These are phyloP conservation scores for Anas bernieri DNA, from an alignment of 2,797 vertebrate species.

Conservation along the genomic window DNA sequence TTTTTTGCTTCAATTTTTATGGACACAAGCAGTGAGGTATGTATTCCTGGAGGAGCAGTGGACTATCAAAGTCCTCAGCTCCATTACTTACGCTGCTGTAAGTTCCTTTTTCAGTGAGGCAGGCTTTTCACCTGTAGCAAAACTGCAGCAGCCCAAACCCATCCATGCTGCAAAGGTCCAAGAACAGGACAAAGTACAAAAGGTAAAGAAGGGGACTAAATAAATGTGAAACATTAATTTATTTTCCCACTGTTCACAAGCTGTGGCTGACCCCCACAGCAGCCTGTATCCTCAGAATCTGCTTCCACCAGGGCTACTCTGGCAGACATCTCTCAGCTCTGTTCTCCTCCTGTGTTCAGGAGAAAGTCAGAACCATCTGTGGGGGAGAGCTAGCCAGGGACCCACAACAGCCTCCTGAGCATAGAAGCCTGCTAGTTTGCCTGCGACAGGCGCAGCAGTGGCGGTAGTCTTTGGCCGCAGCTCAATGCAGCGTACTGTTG, in stretches of 20 bases:
- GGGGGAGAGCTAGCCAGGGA: neutral
- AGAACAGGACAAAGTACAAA: conserved; percentile 19
- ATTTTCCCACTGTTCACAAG: conserved; percentile 66
- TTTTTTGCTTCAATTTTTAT: neutral
- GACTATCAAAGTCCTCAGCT: neutral
- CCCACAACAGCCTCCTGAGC: neutral
- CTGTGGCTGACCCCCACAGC: conserved; percentile 31
- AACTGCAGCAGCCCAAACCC: neutral
- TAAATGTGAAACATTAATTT: conserved; percentile 78
- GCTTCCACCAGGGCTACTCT: conserved; percentile 39
- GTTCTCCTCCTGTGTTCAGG: conserved; percentile 40
- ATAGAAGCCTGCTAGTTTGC: neutral
- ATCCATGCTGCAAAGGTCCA: neutral
- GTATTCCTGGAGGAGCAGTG: neutral
- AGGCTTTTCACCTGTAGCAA: neutral
- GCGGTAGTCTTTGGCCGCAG: neutral
- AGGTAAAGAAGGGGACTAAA: conserved; percentile 40
- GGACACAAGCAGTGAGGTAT: neutral
- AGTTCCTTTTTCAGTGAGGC: neutral
- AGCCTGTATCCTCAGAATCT: conserved; percentile 38
- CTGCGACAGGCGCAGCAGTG: neutral
- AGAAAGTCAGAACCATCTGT: neutral
- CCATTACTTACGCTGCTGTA: neutral
- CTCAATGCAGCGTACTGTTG: conserved; percentile 73
- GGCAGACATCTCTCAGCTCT: neutral